These are phyloP conservation scores for Theonella swinhoei DNA, from an alignment of 37 sponge, comb jelly and placozoan species.

Conservation along the genomic window DNA sequence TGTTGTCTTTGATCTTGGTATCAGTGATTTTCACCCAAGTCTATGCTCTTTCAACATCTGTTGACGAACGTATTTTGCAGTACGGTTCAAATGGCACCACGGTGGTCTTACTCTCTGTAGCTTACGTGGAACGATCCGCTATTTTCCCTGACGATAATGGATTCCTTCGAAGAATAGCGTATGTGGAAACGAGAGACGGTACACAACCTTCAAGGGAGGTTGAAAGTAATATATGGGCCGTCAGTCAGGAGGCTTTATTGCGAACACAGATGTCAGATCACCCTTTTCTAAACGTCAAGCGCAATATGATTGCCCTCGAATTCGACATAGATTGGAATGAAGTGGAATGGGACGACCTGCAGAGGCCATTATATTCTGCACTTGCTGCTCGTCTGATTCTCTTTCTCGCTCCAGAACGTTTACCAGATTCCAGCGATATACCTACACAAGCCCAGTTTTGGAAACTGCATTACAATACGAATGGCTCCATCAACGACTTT, in stretches of 20 bases:
- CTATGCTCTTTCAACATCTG: no score
- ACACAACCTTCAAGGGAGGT: not conserved
- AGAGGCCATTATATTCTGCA: not conserved
- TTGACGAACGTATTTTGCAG: no score
- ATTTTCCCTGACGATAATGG: not conserved
- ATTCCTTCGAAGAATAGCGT: not conserved
- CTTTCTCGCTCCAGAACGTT: not conserved
- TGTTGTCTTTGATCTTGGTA: no score
- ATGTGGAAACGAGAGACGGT: not conserved
- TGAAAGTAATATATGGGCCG: not conserved
- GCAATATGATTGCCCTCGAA: no score
- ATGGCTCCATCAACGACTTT: not conserved
- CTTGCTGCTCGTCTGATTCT: not conserved
- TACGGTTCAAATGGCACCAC: constrained; percentile 9
- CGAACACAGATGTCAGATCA: no score
- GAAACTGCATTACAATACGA: not conserved
- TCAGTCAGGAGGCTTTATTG: not conserved
- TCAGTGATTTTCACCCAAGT: no score
- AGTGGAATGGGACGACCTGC: not conserved
- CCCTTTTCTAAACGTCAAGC: no score
- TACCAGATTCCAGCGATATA: not conserved
- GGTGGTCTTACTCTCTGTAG: not conserved
- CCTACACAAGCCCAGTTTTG: not conserved
- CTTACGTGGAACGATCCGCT: not conserved
- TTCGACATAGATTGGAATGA: not conserved